Percentiles rank a stretch among this genome's conserved stretches.
These are phyloP conservation scores for Pocillopora verrucosa DNA, from an alignment of 64 coral and sea anemone genomes.

Conservation along the genomic window DNA sequence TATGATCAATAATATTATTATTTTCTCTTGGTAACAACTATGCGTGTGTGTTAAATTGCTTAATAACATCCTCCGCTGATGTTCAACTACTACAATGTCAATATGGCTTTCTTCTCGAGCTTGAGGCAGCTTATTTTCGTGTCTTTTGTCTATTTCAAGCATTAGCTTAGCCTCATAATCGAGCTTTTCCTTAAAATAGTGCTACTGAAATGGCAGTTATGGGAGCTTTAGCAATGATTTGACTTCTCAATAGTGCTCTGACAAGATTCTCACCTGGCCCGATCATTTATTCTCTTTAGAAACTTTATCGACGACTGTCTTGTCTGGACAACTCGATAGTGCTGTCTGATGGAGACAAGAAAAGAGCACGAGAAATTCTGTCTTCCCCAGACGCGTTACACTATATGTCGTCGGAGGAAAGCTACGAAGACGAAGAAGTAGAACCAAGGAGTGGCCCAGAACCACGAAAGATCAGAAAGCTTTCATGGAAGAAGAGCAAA, in stretches of 20 bases:
- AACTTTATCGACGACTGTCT: slow-evolving; percentile 13
- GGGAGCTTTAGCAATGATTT: not conserved
- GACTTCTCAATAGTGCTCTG: not conserved
- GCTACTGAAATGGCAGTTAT: too few relatives aligned
- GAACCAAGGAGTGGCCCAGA: not conserved
- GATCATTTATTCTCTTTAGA: not conserved
- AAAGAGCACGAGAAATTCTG: slow-evolving; percentile 1
- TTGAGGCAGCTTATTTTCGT: too few relatives aligned
- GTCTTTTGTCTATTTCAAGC: too few relatives aligned
- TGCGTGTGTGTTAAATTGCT: not conserved
- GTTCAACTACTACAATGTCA: too few relatives aligned
- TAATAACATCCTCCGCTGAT: not conserved
- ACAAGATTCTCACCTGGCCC: not conserved
- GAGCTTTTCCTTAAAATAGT: too few relatives aligned
- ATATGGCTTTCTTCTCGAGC: too few relatives aligned
- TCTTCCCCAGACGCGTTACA: slow-evolving; percentile 4
- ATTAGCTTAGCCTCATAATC: not conserved
- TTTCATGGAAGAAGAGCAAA: slow-evolving; percentile 1
- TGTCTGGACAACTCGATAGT: not conserved
- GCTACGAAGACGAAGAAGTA: not conserved
- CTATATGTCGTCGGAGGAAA: not conserved
- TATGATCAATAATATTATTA: too few relatives aligned
- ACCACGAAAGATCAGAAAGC: slow-evolving; percentile 3
- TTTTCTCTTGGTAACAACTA: too few relatives aligned
- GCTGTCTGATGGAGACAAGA: not conserved